These are phyloP conservation scores for Pantherophis guttatus DNA, from an alignment of 2,113 vertebrate species.

Conservation along the genomic window DNA sequence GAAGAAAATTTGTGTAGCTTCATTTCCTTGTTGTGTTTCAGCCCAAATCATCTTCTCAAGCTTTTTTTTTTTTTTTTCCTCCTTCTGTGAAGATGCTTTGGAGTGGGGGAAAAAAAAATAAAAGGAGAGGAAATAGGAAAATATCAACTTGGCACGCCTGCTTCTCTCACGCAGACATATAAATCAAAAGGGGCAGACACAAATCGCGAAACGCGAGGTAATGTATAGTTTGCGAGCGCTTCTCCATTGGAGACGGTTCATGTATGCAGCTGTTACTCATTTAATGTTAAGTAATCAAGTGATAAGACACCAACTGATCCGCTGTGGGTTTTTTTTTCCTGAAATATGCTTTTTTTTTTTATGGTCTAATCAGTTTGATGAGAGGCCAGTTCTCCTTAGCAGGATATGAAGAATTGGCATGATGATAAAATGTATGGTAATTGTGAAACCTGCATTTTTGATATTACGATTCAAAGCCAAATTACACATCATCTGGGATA, in stretches of 20 bases:
- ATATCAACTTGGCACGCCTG: background rate
- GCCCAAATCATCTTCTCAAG: background rate
- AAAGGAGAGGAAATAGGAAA: background rate
- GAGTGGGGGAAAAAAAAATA: background rate
- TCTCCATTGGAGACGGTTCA: background rate
- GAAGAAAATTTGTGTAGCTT: background rate
- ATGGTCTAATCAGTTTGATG: conserved; percentile 30
- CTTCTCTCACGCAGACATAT: background rate
- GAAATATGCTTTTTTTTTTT: background rate
- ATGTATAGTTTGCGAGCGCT: background rate
- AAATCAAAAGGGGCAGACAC: background rate
- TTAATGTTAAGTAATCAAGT: background rate
- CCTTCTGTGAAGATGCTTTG: background rate
- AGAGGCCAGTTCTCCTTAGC: conserved; percentile 54
- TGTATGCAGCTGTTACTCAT: background rate
- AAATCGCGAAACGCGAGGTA: background rate
- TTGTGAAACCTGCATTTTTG: conserved; percentile 32
- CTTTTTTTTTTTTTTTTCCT: no score
- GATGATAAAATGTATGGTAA: conserved; percentile 40
- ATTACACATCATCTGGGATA: background rate
- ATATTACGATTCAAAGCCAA: background rate
- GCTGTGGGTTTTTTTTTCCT: background rate
- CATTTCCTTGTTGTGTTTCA: background rate
- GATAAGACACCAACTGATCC: background rate
- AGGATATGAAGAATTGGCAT: conserved; percentile 31